Conservation (phyloP, 2,888 invertebrate genomes). For the Drosophila siamana region DNA sequence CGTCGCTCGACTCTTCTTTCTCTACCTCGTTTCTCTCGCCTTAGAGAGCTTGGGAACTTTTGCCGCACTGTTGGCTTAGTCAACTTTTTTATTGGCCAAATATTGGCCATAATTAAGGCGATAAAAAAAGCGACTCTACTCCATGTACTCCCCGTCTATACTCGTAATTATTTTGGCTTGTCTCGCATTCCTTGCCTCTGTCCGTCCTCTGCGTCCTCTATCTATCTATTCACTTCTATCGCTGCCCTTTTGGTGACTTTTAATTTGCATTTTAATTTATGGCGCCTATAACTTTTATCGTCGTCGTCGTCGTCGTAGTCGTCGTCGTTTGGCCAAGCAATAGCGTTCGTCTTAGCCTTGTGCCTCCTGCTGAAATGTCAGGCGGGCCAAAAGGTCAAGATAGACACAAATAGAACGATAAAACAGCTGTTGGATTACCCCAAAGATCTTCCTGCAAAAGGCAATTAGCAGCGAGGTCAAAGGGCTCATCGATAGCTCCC, state of each 20-base stretch:
- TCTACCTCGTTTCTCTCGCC: neutral
- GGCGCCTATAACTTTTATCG: conserved; percentile 74
- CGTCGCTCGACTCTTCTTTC: conserved; percentile 1
- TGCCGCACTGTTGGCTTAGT: conserved; percentile 39
- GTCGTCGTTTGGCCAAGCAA: conserved; percentile 15
- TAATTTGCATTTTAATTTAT: conserved; percentile 79
- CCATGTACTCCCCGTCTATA: conserved; percentile 14
- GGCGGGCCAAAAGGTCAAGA: conserved; percentile 55
- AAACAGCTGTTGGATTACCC: conserved; percentile 54
- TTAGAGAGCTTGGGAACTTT: conserved; percentile 49
- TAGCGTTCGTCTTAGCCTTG: neutral
- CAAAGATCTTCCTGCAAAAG: conserved; percentile 20
- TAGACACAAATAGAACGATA: conserved; percentile 38
- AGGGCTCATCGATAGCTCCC: conserved; percentile 40
- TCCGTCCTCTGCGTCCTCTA: neutral
- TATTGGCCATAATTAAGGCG: conserved; percentile 72
- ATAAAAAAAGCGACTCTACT: conserved; percentile 46
- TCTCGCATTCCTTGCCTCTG: neutral
- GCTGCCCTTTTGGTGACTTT: conserved; percentile 44
- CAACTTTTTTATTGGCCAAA: conserved; percentile 69
- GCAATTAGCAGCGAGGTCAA: conserved; percentile 60
- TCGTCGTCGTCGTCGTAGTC: conserved; percentile 32
- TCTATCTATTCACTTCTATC: neutral
- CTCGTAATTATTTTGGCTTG: conserved; percentile 60
- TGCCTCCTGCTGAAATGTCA: conserved; percentile 13